Percentiles rank a stretch among this genome's conserved stretches.
Conservation (phyloP, 30 jellyfish, hydroid and myxozoan species). For the Cassiopea xamachana region DNA sequence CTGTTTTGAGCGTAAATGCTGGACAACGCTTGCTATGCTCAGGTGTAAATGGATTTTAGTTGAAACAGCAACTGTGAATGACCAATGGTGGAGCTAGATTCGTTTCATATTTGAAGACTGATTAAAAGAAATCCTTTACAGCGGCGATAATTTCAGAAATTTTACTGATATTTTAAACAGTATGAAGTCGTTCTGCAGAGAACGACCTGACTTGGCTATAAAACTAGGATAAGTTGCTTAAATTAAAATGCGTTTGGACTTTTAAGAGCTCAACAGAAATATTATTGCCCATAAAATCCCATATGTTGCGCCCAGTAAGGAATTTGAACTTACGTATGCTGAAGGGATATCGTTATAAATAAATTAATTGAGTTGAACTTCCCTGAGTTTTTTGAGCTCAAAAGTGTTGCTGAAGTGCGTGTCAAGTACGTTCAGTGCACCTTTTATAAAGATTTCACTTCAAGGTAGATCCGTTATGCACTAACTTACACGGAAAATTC, state of each 20-base stretch:
- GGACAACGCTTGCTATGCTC: slow-evolving; percentile 44
- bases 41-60: slow-evolving; percentile 54
- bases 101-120: neutral
- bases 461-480: no score
- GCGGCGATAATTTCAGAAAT: neutral
- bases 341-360: neutral
- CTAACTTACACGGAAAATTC: no score
- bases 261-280: neutral
- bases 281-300: neutral
- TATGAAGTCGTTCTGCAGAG: neutral
- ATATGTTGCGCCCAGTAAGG: neutral
- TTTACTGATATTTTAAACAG: neutral
- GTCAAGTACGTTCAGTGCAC: no score
- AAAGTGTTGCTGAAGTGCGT: no score
- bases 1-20: slow-evolving; percentile 51
- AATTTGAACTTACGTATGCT: neutral
- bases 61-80: slow-evolving; percentile 35
- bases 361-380: neutral
- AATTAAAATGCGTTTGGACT: neutral
- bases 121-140: neutral
- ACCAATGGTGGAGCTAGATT: neutral
- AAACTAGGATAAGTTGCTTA: neutral
- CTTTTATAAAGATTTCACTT: no score
- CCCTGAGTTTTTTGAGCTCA: no score
- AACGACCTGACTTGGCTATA: neutral